Base-by-base conservation (phyloP, 2,797 vertebrate species). In the Dipus sagitta region DNA sequence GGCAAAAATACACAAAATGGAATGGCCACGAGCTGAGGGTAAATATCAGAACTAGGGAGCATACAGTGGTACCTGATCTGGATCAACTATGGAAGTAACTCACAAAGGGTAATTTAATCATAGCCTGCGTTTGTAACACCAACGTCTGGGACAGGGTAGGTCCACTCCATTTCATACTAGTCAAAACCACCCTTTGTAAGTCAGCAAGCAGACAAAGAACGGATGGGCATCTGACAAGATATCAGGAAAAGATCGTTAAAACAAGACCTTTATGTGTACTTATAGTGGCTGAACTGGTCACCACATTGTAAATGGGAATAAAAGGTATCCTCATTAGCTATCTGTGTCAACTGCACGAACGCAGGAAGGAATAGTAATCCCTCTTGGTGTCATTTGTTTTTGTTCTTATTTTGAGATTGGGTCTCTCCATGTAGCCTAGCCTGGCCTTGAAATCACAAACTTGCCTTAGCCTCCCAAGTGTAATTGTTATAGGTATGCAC, bases 141-240 rank as follows among this genome's bases (percentile, higher is more conserved):
- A 65, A 67, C 2, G 60, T 76, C 38, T 60, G 75, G 68, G 54
- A 34, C 32, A 95, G 75, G 64, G 81, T 24, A 80, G 83, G 86
- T 5, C 3, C 18, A 3, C 52, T 89, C 79, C 47, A 20, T 67
- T 81, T 89, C n/a, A 64, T 21, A 42, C 13, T 65, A 75, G 52
- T 75, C 74, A 89, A 81, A 91, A 58, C 47, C 82, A 88, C 5
- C 82, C 71, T 95, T 81, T 92, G 82, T 70, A 86, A 89, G 34
- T 60, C 52, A 93, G 64, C 76, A 95, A 92, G 54, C 23, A 79
- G 47, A 90, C 90, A 62, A 86, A 65, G 68, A 77, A 47, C 34
- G 32, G 75, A 30, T 85, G 52, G 65, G 52, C 8, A 74, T 17
- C 70, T 68, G 34, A 6, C 23, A 86, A 80, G 87, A 75, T 92